A percentile compares a stretch with the other conserved stretches of the same genome.
Evolutionary conservation across 2,797 vertebrate genomes (phyloP).

Genomic region (Oreortyx pictus): DNA sequence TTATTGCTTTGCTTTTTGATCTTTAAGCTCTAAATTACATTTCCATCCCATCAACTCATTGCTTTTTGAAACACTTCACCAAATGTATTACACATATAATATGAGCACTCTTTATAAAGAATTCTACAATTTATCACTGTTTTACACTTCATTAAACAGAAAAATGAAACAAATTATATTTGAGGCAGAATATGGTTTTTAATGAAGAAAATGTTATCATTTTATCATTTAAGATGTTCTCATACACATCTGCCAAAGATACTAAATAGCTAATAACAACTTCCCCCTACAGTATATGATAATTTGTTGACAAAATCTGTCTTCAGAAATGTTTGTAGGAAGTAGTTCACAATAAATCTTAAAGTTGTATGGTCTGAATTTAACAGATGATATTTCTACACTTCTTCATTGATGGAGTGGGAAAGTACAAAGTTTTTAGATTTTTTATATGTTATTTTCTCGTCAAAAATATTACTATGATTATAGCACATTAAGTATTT

Average conservation of each 20-base stretch:
- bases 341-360: not conserved
- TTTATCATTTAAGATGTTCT: slow-evolving; percentile 33
- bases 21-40: slow-evolving; percentile 54
- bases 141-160: slow-evolving; percentile 69
- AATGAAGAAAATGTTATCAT: slow-evolving; percentile 41
- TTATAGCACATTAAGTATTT: not conserved
- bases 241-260: slow-evolving; percentile 47
- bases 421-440: not conserved
- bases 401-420: not conserved
- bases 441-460: not conserved
- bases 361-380: slow-evolving; percentile 9
- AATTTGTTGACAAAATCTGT: slow-evolving; percentile 14
- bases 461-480: not conserved
- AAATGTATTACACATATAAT: slow-evolving; percentile 45
- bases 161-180: slow-evolving; percentile 68
- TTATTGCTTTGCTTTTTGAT: slow-evolving; percentile 56
- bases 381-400: not conserved
- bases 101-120: slow-evolving; percentile 45
- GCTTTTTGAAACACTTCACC: slow-evolving; percentile 37
- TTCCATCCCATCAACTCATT: slow-evolving; percentile 40
- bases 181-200: slow-evolving; percentile 44
- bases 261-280: slow-evolving; percentile 52
- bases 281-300: not conserved
- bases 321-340: not conserved
- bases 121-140: slow-evolving; percentile 55